Percentiles rank a stretch among this genome's conserved stretches.
phyloP scores from a whole-genome alignment of 2,888 invertebrate species.

The Tetranychus truncatus region DNA sequence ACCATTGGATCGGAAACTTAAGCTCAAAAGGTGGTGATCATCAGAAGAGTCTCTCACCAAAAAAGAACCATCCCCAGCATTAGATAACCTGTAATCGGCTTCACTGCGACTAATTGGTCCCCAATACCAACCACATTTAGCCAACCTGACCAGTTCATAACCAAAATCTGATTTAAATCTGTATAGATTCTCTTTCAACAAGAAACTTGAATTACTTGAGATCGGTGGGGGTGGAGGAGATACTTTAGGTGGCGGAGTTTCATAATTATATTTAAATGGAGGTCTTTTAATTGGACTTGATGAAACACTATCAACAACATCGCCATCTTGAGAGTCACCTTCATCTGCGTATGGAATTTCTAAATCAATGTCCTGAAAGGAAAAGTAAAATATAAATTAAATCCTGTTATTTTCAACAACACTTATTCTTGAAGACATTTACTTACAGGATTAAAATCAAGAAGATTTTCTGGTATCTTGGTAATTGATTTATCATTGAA shows the following conservation, averaged over 20 bases:
- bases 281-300: background rate
- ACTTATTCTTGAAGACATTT: no score
- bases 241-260: background rate
- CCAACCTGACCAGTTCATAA: background rate
- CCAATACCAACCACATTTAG: constrained; percentile 53
- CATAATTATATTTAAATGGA: background rate
- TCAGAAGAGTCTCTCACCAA: constrained; percentile 58
- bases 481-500: background rate
- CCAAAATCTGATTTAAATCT: background rate
- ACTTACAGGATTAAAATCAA: background rate
- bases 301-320: background rate
- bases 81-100: constrained; percentile 48
- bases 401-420: background rate
- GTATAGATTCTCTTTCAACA: background rate
- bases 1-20: constrained; percentile 50
- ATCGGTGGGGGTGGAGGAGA: background rate
- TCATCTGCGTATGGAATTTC: background rate
- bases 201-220: background rate
- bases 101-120: constrained; percentile 52
- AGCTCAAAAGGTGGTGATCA: constrained; percentile 47
- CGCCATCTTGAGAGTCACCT: background rate
- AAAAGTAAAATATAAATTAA: background rate
- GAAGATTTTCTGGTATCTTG: background rate
- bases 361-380: background rate
- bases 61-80: constrained; percentile 55